Conservation (phyloP, 1,140 invertebrate genomes). For the Phthorimaea operculella region DNA sequence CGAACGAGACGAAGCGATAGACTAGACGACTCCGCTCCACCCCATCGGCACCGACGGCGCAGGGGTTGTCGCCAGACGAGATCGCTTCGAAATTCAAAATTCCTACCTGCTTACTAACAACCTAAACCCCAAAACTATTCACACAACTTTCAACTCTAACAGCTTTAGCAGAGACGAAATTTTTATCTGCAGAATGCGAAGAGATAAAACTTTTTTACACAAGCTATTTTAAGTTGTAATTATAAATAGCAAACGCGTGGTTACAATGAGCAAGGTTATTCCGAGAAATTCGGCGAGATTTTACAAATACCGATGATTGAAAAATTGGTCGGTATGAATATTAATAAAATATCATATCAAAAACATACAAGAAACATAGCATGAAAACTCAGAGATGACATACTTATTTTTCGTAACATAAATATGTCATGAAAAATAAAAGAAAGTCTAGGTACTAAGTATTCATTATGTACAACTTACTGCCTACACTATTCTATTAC, state of each 20-base stretch:
- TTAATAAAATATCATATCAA: neutral
- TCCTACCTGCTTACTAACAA: slow-evolving; percentile 48
- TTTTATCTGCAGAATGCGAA: slow-evolving; percentile 15
- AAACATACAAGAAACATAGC: too few relatives aligned
- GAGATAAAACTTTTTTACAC: slow-evolving; percentile 32
- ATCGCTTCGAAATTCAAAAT: slow-evolving; percentile 54
- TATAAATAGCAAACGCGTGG: slow-evolving; percentile 61
- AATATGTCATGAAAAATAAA: neutral
- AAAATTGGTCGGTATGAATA: slow-evolving; percentile 14
- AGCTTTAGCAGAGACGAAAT: slow-evolving; percentile 14
- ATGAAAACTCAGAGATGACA: too few relatives aligned
- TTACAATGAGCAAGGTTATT: slow-evolving; percentile 59
- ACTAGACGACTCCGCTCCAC: slow-evolving; percentile 51
- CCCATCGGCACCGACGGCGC: slow-evolving; percentile 42
- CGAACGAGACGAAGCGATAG: slow-evolving; percentile 31
- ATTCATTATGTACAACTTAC: too few relatives aligned
- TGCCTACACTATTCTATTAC: too few relatives aligned
- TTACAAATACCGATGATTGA: slow-evolving; percentile 44
- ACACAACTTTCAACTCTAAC: slow-evolving; percentile 42
- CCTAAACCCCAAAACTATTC: slow-evolving; percentile 23
- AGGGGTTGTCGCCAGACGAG: slow-evolving; percentile 61
- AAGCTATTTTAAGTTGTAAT: slow-evolving; percentile 48
- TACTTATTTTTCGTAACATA: neutral
- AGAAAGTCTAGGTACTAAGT: neutral
- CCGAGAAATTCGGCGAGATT: slow-evolving; percentile 52